Base-by-base conservation (phyloP, 2,888 invertebrate species). In the Mellilla xanthometata region DNA sequence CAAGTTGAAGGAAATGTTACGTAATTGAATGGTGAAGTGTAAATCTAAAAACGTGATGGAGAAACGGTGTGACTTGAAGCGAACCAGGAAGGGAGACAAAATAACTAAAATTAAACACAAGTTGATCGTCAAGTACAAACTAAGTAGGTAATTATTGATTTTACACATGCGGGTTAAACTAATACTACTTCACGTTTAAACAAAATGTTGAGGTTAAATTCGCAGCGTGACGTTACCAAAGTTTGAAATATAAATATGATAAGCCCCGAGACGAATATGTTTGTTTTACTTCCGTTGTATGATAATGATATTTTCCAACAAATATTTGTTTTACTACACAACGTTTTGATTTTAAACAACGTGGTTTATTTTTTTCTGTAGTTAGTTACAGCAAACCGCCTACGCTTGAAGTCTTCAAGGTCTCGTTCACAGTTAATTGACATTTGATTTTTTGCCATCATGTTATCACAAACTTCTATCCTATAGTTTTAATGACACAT, bases 51-150 rank as follows among this genome's bases (percentile, higher is more conserved):
- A 42, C 52, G 54, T 50, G 65, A 75, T 76, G 78, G 72, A 79
- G 63, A 68, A 65, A 54, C 55, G 65, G 56, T 68, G 67, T 64
- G 64, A 64, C 58, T 74, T 78, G 81, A 87, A 81, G 57, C 80
- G 78, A 45, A 58, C 73, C 43, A 85, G 76, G 69, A 85, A 77
- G 55, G 60, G 65, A 54, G 78, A 81, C 68, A 85, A 78, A 78
- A 77, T 83, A 52, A 70, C 67, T 52, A 88, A 87, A 76, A 68
- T 81, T 59, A 87, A 84, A 72, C 74, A 78, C 70, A 87, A 82
- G 60, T 60, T 86, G 70, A 84, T 81, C 68, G 86, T 76, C 68
- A 86, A 78, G 65, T 73, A 76, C 57, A 86, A 76, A 67, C 58
- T 72, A 71, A 74, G 87, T 88, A 78, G 72, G 79, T 79, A 72